Evolutionary conservation across 1,140 invertebrate species (phyloP), one percentile per base, ranked within the genome.

Genomic region (Leptoteleia sp.): DNA sequence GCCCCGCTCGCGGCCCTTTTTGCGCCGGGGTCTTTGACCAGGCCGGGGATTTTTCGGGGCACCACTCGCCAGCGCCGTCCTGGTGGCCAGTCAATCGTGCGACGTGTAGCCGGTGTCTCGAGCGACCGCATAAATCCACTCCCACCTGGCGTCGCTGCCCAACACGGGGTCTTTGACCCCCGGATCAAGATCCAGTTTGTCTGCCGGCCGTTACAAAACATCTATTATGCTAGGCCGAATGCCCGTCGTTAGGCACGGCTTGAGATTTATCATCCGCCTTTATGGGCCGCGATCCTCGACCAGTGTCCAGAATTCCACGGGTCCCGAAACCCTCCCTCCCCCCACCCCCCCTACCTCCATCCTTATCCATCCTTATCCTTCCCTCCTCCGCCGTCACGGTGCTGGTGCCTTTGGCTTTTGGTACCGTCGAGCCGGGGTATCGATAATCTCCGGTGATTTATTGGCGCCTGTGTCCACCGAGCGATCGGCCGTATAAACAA

Each of bases 171-270:
- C 64, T 27, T 43, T 48, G 64, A 68, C 50, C 55, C 47, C 27
- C 16, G 22, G n/a, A 68, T 48, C 52, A 15, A 52, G 67, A 71
- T 71, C 67, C 67, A 71, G 67, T 71, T 71, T 38, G 55, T 43
- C 45, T 22, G 38, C 29, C 5, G 19, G 31, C 42, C 15, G 27
- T 57, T 57, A 57, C 47, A 33, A 42, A 42, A 67, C 12, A 29
- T 67, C 40, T 55, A 67, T 37, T 67, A 47, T 67, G 35, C 19
- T 40, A 52, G 62, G n/a, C 62, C 48, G 19, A 47, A 61, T 19
- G 4, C 55, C 27, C 33, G 38, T 37, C 38, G 43, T 57, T 35
- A 61, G 15, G 4, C n/a, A n/a, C 0, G 7, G n/a, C n/a, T n/a
- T n/a, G n/a, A n/a, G n/a, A n/a, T n/a, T n/a, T n/a, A n/a, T n/a